A percentile compares a stretch with the other conserved stretches of the same genome.
These are phyloP conservation scores for Latheticus oryzae DNA, from an alignment of 2,888 invertebrate species.

Conservation along the genomic window DNA sequence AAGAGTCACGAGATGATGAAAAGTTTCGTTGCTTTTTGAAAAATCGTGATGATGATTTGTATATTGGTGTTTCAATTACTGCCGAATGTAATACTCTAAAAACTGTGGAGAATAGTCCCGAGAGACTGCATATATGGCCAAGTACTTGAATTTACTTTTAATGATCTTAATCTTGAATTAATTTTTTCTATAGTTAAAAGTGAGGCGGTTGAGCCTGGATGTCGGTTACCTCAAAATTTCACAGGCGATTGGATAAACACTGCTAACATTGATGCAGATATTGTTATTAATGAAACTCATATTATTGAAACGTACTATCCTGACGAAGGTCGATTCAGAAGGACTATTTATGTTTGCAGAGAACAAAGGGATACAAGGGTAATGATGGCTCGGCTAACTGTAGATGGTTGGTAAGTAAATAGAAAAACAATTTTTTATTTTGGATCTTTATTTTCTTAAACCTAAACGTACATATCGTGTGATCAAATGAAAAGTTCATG, in stretches of 20 bases:
- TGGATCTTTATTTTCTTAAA: no score
- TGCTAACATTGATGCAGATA: conserved; percentile 95
- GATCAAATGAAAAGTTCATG: no score
- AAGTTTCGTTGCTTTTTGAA: conserved; percentile 94
- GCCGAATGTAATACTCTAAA: conserved; percentile 93
- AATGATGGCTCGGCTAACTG: conserved; percentile 96
- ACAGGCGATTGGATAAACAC: conserved; percentile 97
- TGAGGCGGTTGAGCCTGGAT: conserved; percentile 90
- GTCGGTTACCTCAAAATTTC: conserved; percentile 93
- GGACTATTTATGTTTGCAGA: conserved; percentile 93
- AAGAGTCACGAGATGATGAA: conserved; percentile 94
- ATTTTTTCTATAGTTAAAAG: conserved; percentile 71
- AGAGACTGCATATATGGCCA: conserved; percentile 86
- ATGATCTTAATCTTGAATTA: conserved; percentile 4
- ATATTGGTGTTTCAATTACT: conserved; percentile 91
- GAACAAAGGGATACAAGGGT: conserved; percentile 91
- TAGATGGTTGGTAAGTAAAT: conserved; percentile 84
- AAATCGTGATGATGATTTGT: conserved; percentile 93
- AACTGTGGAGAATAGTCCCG: conserved; percentile 93
- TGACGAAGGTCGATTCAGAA: conserved; percentile 87
- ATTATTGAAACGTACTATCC: conserved; percentile 96
- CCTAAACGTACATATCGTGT: no score
- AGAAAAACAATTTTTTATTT: not conserved
- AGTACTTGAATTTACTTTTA: conserved; percentile 67
- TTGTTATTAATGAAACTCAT: conserved; percentile 94